A percentile compares a stretch with the other conserved stretches of the same genome.
These are phyloP conservation scores for Palythoa grandis DNA, from an alignment of 92 coral and sea anemone genomes.

Conservation along the genomic window DNA sequence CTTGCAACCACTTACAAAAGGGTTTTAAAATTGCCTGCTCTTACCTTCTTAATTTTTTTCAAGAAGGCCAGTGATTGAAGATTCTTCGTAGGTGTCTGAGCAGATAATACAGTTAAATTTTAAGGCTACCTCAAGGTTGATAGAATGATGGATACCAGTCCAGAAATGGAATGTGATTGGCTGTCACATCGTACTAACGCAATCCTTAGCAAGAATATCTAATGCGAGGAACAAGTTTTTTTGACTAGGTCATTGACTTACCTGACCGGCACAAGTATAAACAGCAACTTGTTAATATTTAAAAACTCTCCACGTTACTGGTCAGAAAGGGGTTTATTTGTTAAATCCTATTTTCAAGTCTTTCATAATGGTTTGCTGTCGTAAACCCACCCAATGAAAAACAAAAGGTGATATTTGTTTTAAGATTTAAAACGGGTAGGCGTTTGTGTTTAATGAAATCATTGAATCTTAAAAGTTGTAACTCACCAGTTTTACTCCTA, in stretches of 20 bases:
- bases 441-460: constrained; percentile 34
- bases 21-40: not conserved
- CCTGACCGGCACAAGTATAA: constrained; percentile 21
- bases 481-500: not conserved
- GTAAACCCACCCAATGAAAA: constrained; percentile 35
- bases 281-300: constrained; percentile 32
- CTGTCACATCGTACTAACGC: constrained; percentile 27
- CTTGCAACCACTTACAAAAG: not conserved
- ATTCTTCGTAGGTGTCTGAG: constrained; percentile 29
- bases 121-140: constrained; percentile 25
- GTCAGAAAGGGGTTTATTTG: constrained; percentile 36
- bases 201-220: constrained; percentile 44
- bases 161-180: constrained; percentile 36
- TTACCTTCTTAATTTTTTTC: constrained; percentile 37
- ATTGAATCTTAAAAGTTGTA: constrained; percentile 9
- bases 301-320: constrained; percentile 29
- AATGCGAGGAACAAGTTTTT: constrained; percentile 31
- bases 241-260: constrained; percentile 42
- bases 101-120: constrained; percentile 9
- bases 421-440: constrained; percentile 25
- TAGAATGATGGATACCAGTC: constrained; percentile 19
- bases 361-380: constrained; percentile 72
- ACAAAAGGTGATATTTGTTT: constrained; percentile 16
- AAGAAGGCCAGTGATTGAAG: constrained; percentile 47
- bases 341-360: constrained; percentile 67